phyloP scores from a whole-genome alignment of 2,797 vertebrate genomes.

The Rhinatrema bivittatum region DNA sequence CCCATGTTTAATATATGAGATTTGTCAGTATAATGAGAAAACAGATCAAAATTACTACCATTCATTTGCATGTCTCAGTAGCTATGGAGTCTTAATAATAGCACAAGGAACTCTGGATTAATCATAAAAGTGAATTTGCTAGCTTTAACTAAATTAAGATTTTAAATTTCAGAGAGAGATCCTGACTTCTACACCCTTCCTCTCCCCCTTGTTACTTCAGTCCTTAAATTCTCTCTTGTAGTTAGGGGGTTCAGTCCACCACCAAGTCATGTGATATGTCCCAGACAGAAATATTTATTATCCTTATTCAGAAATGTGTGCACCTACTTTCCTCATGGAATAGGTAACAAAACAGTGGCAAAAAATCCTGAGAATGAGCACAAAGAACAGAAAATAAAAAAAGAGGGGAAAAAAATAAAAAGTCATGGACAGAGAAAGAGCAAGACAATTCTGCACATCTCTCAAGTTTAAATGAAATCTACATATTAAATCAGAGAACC shows the following conservation, averaged over 20 bases:
- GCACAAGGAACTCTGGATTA: neutral
- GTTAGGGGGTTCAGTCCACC: neutral
- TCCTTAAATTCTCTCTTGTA: neutral
- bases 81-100: neutral
- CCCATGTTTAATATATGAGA: neutral
- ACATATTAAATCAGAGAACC: conserved; percentile 15
- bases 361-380: neutral
- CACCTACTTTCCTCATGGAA: neutral
- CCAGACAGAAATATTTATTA: neutral
- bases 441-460: conserved; percentile 10
- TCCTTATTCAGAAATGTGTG: neutral
- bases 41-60: neutral
- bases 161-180: neutral
- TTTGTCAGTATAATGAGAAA: neutral
- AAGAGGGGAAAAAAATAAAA: too few relatives aligned
- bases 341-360: conserved; percentile 1
- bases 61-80: neutral
- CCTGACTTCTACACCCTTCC: neutral
- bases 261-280: neutral
- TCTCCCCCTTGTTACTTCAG: neutral
- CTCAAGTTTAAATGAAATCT: conserved; percentile 19
- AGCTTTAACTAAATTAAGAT: neutral
- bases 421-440: conserved; percentile 3
- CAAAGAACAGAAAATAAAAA: too few relatives aligned
- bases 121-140: neutral